phyloP scores from a whole-genome alignment of 2,797 vertebrate species.

The Poecilia wingei region DNA sequence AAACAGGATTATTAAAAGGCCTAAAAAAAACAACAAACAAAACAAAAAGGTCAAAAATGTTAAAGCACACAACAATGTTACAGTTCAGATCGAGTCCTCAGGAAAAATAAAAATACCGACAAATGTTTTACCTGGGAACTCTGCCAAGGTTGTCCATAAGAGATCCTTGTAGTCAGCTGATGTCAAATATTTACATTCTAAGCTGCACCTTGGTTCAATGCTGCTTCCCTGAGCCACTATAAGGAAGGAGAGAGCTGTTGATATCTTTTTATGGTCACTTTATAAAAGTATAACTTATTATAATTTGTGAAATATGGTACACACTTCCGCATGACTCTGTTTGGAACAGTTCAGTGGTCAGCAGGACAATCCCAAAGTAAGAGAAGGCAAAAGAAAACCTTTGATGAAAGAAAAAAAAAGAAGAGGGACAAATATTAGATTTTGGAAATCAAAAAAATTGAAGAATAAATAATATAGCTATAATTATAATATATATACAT shows the following conservation, averaged over 20 bases:
- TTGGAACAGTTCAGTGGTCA: constrained; percentile 93
- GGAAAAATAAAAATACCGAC: background rate
- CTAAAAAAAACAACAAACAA: constrained; percentile 66
- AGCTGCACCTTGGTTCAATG: constrained; percentile 83
- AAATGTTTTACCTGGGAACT: constrained; percentile 87
- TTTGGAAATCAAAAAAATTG: background rate
- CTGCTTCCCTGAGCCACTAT: constrained; percentile 82
- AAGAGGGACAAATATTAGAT: background rate
- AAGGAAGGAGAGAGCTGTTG: background rate
- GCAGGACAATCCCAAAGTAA: constrained; percentile 90
- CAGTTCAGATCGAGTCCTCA: background rate
- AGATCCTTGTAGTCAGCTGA: constrained; percentile 89
- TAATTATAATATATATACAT: background rate
- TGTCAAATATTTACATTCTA: constrained; percentile 89
- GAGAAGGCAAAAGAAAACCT: constrained; percentile 92
- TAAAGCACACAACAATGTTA: background rate
- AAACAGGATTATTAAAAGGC: constrained; percentile 84
- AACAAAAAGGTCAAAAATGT: background rate
- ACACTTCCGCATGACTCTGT: constrained; percentile 85
- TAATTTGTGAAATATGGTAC: constrained; percentile 54
- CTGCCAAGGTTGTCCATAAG: constrained; percentile 92
- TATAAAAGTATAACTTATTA: background rate
- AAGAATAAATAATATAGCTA: background rate
- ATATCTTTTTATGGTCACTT: background rate
- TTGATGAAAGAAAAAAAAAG: constrained; percentile 38